Conservation (phyloP, 2,888 invertebrate genomes). For the Andrena fulva region DNA sequence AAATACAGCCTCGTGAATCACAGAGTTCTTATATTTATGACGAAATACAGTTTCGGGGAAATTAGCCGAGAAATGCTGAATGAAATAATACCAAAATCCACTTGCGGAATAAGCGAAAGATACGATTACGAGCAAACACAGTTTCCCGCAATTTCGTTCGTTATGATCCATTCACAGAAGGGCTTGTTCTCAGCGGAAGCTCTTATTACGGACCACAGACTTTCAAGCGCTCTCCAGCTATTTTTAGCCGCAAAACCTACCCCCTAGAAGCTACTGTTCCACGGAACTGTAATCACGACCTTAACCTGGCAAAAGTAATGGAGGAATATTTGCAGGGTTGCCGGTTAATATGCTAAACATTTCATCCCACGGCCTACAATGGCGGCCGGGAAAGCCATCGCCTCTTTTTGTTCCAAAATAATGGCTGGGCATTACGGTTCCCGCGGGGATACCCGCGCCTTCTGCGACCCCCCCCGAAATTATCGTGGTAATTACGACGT, state of each 20-base stretch:
- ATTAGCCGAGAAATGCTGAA: neutral
- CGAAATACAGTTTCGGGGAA: neutral
- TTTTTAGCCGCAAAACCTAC: slow-evolving; percentile 48
- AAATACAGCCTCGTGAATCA: neutral
- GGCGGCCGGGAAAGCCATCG: slow-evolving; percentile 50
- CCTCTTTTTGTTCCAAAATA: slow-evolving; percentile 78
- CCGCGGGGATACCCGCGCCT: slow-evolving; percentile 70
- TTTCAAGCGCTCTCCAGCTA: slow-evolving; percentile 39
- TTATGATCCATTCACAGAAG: slow-evolving; percentile 37
- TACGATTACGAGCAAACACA: slow-evolving; percentile 1
- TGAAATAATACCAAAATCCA: slow-evolving; percentile 1
- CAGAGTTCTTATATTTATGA: neutral
- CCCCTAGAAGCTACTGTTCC: slow-evolving; percentile 36
- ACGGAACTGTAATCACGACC: slow-evolving; percentile 65
- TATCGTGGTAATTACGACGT: slow-evolving; percentile 80
- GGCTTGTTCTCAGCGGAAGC: slow-evolving; percentile 34
- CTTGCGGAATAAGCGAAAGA: slow-evolving; percentile 15
- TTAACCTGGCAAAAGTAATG: slow-evolving; percentile 62
- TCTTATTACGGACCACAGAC: slow-evolving; percentile 44
- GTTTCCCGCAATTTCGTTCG: slow-evolving; percentile 30
- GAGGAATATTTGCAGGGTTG: slow-evolving; percentile 62
- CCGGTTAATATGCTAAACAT: slow-evolving; percentile 76
- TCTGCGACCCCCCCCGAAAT: slow-evolving; percentile 71
- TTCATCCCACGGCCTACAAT: slow-evolving; percentile 75
- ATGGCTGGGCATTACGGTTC: slow-evolving; percentile 77